Evolutionary conservation across 2,888 invertebrate species (phyloP), one percentile per base, ranked within the genome.

Genomic region (Dione juno): DNA sequence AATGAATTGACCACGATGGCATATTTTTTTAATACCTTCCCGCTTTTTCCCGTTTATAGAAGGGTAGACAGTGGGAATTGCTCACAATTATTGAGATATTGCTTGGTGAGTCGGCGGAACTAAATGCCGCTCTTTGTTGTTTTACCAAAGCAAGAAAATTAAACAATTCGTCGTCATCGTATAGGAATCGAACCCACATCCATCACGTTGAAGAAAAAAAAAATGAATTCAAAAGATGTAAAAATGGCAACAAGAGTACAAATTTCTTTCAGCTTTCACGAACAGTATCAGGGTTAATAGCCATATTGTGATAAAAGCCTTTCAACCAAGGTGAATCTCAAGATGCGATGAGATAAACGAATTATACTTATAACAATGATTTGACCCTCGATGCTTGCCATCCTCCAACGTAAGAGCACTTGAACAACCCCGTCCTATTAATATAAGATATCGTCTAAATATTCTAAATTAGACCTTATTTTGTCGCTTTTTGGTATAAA

Each of bases 341-440:
- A 70, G 69, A 76, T 73, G 65, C 58, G 63, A 69, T 69, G 64
- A 70, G 75, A 76, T 76, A 76, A 74, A 73, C 72, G 75, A 72
- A 75, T 69, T 70, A 70, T 67, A 72, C 72, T 74, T 68, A 67
- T 41, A 70, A 75, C 75, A 77, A 77, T 74, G 77, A 74, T 75
- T 66, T 69, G 72, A 71, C 71, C 75, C 71, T 75, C 75, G 69
- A 77, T 74, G 65, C 73, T 74, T 67, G 69, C 71, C 68, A 73
- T 68, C 73, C 76, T 75, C 69, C 63, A 63, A 66, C 52, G 64
- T 69, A 67, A 76, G 71, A 69, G 72, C 65, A 59, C 77, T 76
- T 66, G 48, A 68, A 63, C 66, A 75, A 72, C 76, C 74, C 75
- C 75, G 77, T 74, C 75, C 77, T 76, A 77, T 75, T 76, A 75